Base-by-base conservation (phyloP, 2,797 vertebrate genomes). In the Chaunax sp. region DNA sequence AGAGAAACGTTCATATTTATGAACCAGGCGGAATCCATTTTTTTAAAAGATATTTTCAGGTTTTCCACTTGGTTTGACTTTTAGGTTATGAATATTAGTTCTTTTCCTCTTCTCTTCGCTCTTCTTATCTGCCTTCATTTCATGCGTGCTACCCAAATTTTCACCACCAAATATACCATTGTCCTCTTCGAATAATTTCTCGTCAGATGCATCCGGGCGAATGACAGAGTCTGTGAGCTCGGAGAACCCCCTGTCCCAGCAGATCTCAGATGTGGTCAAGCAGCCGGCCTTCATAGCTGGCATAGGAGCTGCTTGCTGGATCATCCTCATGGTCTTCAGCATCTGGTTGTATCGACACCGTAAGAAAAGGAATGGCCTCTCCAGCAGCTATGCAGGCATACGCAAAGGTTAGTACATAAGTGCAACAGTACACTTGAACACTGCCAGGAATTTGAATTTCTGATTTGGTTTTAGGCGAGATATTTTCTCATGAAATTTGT, bases 251-350 rank as follows among this genome's bases (percentile, higher is more conserved):
- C 92, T 99, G 16, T 96, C 97, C 49, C 97, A 97, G 93, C 97
- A 99, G 93, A 99, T 99, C 84, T 98, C 97, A 0, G 97, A 99
- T 0, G 98, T 99, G 37, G 97, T 99, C 40, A 97, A 96, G 82
- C 97, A 99, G 86, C 98, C 98, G 0, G 98, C 98, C 0, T 99
- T 99, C 57, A 99, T 99, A 41, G 98, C 97, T 0, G 98, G 98
- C n/a, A 98, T 99, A 1, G 98, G 98, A 2, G 97, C 97, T 0
- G 97, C 97, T 8, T 99, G 97, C 53, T 99, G 98, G 98, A 96
- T 99, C 81, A 97, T 99, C 85, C 95, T 99, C 54, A 98, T 98
- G 97, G 96, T 99, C 62, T 99, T 99, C 90, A 98, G 98, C 86
- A 95, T 99, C 91, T 99, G 98, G 98, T 86, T 99, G 2, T 99